Conservation (phyloP, 1,140 invertebrate species). For the Drosophila kepulauana region DNA sequence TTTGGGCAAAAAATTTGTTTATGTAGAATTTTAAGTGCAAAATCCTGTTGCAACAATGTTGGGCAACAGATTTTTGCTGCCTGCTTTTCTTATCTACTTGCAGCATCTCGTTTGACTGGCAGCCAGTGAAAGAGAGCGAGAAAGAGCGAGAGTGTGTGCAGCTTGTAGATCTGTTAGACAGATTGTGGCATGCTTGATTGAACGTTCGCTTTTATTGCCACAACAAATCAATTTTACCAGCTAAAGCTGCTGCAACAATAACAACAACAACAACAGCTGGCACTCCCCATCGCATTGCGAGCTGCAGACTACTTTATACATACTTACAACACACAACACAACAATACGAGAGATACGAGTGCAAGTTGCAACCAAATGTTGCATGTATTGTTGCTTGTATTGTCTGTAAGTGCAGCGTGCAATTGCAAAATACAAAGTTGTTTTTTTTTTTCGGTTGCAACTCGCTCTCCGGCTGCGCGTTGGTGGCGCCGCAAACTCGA, state of each 20-base stretch:
- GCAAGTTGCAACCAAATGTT: constrained; percentile 55
- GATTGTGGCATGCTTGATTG: constrained; percentile 70
- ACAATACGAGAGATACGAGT: constrained; percentile 2
- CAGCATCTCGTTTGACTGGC: constrained; percentile 51
- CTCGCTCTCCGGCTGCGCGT: constrained; percentile 48
- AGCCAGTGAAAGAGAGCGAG: constrained; percentile 7
- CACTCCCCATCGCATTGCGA: constrained; percentile 22
- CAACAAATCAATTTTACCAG: constrained; percentile 79
- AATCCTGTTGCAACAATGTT: constrained; percentile 74
- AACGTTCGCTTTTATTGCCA: constrained; percentile 74
- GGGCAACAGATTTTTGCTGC: constrained; percentile 40
- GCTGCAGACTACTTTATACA: constrained; percentile 31
- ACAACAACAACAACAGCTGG: constrained; percentile 16
- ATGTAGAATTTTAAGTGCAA: constrained; percentile 77
- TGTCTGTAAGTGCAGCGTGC: constrained; percentile 66
- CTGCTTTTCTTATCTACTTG: constrained; percentile 57
- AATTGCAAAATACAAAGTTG: constrained; percentile 60
- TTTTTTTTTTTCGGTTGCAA: constrained; percentile 24
- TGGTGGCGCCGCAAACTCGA: constrained; percentile 80
- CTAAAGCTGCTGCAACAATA: constrained; percentile 46
- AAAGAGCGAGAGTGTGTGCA: constrained; percentile 18
- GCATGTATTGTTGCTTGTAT: constrained; percentile 40
- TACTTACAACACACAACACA: constrained; percentile 43
- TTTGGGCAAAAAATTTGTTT: constrained; percentile 43
- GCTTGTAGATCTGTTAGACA: constrained; percentile 32